phyloP scores from a whole-genome alignment of 2,797 vertebrate genomes.

The Tapirus indicus region DNA sequence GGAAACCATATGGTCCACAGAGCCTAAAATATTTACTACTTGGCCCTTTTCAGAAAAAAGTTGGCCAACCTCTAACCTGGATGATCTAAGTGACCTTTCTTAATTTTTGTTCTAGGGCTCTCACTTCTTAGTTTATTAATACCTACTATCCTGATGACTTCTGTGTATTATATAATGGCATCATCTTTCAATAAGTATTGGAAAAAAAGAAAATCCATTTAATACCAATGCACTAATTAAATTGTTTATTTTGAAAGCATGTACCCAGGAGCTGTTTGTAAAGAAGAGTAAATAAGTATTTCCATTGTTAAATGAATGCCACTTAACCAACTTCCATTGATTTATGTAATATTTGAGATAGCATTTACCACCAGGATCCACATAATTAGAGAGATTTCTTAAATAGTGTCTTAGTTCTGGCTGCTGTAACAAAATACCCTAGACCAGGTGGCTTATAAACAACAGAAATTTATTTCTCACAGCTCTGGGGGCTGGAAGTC shows the following conservation, averaged over 20 bases:
- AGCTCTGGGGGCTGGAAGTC: neutral
- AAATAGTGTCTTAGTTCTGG: neutral
- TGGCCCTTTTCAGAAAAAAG: neutral
- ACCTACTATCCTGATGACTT: neutral
- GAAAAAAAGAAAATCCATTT: neutral
- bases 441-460: neutral
- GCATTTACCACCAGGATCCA: neutral
- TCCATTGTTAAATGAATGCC: neutral
- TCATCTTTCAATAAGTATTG: neutral
- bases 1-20: neutral
- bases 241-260: neutral
- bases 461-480: neutral
- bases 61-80: neutral
- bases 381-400: neutral
- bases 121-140: neutral
- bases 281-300: neutral
- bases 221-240: neutral
- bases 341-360: neutral
- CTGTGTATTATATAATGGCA: neutral
- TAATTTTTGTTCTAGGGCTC: neutral
- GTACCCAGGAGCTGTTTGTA: neutral
- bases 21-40: neutral
- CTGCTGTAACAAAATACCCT: neutral
- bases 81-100: neutral
- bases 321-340: neutral